These are phyloP conservation scores for Momotus momota DNA, from an alignment of 2,797 vertebrate genomes.

Conservation along the genomic window DNA sequence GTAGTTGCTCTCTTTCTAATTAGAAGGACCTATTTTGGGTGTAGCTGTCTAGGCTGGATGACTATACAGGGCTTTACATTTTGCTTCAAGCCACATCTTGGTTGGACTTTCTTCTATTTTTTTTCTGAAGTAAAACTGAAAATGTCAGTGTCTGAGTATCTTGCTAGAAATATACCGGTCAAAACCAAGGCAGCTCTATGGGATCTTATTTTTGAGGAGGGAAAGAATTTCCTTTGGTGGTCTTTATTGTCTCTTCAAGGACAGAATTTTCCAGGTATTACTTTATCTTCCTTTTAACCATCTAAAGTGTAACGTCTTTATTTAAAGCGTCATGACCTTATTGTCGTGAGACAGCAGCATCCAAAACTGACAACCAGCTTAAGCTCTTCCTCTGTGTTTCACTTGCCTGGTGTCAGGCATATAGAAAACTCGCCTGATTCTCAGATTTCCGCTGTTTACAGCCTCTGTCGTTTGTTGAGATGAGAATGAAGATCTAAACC, in stretches of 20 bases:
- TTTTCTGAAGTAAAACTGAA: not conserved
- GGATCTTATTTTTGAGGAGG: not conserved
- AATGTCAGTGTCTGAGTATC: not conserved
- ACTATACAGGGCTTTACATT: not conserved
- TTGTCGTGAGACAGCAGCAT: not conserved
- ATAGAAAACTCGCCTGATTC: not conserved
- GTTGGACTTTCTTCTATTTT: not conserved
- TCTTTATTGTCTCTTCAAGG: not conserved
- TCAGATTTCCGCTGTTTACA: not conserved
- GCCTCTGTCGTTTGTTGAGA: not conserved
- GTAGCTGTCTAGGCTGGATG: not conserved
- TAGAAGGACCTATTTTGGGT: not conserved
- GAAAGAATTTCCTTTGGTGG: not conserved
- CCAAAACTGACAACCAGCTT: not conserved
- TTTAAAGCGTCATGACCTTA: not conserved
- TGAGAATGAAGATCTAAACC: not conserved
- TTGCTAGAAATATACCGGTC: not conserved
- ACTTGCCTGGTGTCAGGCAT: not conserved
- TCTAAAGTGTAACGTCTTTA: not conserved
- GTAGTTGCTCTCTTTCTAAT: not conserved
- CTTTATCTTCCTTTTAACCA: not conserved
- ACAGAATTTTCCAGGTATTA: not conserved
- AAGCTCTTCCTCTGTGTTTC: not conserved
- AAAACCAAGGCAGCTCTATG: not conserved
- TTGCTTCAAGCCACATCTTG: not conserved